Evolutionary conservation across 1,140 invertebrate species (phyloP), one percentile per base, ranked within the genome.

Genomic region (Drosophila varians): DNA sequence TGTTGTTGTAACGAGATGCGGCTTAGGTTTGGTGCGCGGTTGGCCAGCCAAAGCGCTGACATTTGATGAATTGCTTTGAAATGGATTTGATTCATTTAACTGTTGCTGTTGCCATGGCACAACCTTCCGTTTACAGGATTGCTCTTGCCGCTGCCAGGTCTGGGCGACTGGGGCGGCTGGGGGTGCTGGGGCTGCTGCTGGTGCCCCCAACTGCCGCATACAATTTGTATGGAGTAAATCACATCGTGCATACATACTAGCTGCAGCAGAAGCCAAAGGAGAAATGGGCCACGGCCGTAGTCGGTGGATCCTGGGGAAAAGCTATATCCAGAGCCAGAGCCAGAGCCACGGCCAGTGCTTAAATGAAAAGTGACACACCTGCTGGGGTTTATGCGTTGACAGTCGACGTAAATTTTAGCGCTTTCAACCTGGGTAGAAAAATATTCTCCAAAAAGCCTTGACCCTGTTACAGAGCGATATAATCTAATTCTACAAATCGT

Each of bases 31-130:
- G 58, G 18, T 48, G 47, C 54, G 49, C 73, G 53, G 70, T 74
- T 77, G 68, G 47, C 66, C 56, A 49, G 68, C 69, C 14, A 64
- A 65, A 64, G 40, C 58, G 76, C 76, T 84, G 80, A 74, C 76
- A 76, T 84, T 79, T 84, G 80, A 84, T 84, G 80, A 84, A 84
- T 79, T 56, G 80, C 80, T 79, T 65, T 79, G 65, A 75, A 84
- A 78, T 79, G 80, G 79, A 78, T 84, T 84, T 84, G 80, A 84
- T 84, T 79, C 79, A 84, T 84, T 84, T 78, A 84, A 79, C 79
- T 84, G 71, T 84, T 52, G 48, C 58, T 21, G 42, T 19, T 46
- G 45, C 53, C 36, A 31, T 43, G 38, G 52, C 46, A 53, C 46
- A 53, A 28, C 66, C 46, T 70, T 51, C 53, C 65, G 38, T 42